Evolutionary conservation across 2,113 vertebrate species (phyloP), one percentile per base, ranked within the genome.

Genomic region (Brachionichthys hirsutus): DNA sequence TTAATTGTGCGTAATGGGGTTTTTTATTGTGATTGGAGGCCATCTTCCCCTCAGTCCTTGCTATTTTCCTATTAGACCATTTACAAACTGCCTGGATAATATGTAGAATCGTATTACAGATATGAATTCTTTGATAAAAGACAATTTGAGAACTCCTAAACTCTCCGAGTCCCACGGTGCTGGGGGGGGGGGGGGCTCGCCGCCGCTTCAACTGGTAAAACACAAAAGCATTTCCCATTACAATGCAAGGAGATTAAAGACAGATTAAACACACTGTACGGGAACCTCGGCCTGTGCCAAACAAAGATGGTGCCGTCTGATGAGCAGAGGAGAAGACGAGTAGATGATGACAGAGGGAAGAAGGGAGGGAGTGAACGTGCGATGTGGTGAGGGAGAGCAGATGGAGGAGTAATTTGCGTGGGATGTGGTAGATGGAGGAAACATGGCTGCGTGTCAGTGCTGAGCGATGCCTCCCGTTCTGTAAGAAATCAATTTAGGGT

Each of bases 151-250:
- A 54, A 81, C 75, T 79, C 80, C 73, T 68, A 72, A 83, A 76
- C 60, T 71, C 20, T 40, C 24, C 34, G 54, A 47, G 63, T 77
- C 75, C 73, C 49, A 16, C 17, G 24, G 82, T 67, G 70, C 76
- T 54, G 85, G 77, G 76, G 77, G 81, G 77, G 76, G 77, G 81
- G 62, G 67, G 61, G 73, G 70, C 66, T 64, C 12, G 9, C 67
- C 24, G 9, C 67, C 24, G 79, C 80, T 83, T 84, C 87, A 89
- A 84, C 88, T 72, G 56, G 72, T 88, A 87, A 91, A 89, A 92
- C 90, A 92, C 84, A 88, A 92, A 91, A 89, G 83, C 87, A 87
- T 91, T 91, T 91, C 88, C 89, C 82, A 90, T 92, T 91, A 92
- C 90, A 89, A 90, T 87, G 74, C 85, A 66, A 67, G 78, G 82